Percentiles rank a stretch among this genome's conserved stretches.
These are phyloP conservation scores for Coreius guichenoti DNA, from an alignment of 2,797 vertebrate species.

Conservation along the genomic window DNA sequence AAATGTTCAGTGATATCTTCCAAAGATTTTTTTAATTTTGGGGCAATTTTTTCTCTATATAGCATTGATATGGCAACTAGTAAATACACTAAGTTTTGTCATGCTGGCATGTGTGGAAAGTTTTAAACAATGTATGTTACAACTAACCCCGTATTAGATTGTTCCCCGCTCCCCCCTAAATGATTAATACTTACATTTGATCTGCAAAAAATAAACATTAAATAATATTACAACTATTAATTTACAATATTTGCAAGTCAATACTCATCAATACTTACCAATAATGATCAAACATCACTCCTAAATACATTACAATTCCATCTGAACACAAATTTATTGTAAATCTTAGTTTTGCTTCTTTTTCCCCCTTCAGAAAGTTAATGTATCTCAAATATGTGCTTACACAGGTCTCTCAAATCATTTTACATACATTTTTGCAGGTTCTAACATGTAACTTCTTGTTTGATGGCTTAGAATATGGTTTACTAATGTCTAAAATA, in stretches of 20 bases:
- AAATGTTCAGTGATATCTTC: too few relatives aligned
- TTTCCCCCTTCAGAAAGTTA: background rate
- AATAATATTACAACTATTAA: background rate
- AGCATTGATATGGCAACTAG: too few relatives aligned
- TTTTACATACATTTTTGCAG: background rate
- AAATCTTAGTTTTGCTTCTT: background rate
- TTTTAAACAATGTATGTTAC: too few relatives aligned
- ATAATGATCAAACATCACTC: background rate
- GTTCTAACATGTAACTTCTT: conserved; percentile 1
- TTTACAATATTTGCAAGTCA: background rate
- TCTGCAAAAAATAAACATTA: background rate
- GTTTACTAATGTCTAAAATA: background rate
- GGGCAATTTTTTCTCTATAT: too few relatives aligned
- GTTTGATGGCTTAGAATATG: background rate
- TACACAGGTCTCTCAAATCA: background rate
- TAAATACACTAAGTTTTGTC: too few relatives aligned
- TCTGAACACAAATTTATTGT: background rate
- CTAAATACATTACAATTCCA: background rate
- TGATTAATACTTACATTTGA: background rate
- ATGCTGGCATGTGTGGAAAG: too few relatives aligned
- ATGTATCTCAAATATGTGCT: background rate
- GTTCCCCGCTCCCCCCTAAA: background rate
- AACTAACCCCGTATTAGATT: too few relatives aligned
- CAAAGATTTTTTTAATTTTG: too few relatives aligned
- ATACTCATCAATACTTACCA: too few relatives aligned